A percentile compares a stretch with the other conserved stretches of the same genome.
Evolutionary conservation across 2,888 invertebrate genomes (phyloP).

Genomic region (Bhutanitis thaidina): DNA sequence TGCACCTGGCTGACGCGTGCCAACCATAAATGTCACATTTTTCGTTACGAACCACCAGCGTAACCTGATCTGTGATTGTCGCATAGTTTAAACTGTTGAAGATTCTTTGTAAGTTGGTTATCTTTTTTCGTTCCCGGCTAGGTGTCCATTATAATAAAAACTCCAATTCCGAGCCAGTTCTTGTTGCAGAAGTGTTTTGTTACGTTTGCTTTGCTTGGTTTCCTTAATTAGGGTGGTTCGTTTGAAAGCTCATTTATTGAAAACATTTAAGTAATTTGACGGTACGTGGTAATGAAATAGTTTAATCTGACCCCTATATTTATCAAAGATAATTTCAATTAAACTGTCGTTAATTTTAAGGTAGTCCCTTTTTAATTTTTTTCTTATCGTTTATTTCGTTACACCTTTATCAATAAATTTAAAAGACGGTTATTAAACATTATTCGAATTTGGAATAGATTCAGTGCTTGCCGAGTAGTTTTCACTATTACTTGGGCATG

Average conservation of each 20-base stretch:
- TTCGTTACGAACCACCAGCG: slow-evolving; percentile 38
- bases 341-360: slow-evolving; percentile 7
- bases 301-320: neutral
- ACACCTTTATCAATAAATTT: too few relatives aligned
- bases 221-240: slow-evolving; percentile 12
- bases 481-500: too few relatives aligned
- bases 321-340: neutral
- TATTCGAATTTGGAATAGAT: too few relatives aligned
- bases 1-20: slow-evolving; percentile 57
- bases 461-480: too few relatives aligned
- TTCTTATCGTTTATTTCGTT: too few relatives aligned
- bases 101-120: slow-evolving; percentile 2
- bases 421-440: too few relatives aligned
- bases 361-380: neutral
- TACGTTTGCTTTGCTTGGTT: neutral
- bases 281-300: slow-evolving; percentile 7
- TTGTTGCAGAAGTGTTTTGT: slow-evolving; percentile 1
- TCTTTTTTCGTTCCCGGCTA: neutral
- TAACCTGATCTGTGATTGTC: neutral
- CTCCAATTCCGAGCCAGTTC: neutral
- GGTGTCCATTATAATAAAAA: slow-evolving; percentile 9
- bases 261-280: slow-evolving; percentile 13
- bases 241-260: slow-evolving; percentile 7
- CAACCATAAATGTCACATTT: slow-evolving; percentile 50
- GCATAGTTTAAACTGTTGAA: neutral